Conservation (phyloP, 2,888 invertebrate species). For the Melangyna quadrimaculata region DNA sequence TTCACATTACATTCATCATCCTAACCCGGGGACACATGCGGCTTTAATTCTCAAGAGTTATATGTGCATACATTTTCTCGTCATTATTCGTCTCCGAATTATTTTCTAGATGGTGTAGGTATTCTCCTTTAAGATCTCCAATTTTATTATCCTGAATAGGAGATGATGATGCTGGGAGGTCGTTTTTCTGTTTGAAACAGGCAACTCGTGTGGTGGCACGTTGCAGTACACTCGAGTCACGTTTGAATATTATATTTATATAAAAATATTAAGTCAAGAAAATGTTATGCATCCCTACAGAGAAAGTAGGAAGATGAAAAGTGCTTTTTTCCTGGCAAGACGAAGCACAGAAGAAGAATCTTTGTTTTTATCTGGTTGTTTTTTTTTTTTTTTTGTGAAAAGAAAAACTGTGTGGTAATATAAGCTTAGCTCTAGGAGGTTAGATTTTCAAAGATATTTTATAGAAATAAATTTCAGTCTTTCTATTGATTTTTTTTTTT, state of each 20-base stretch:
- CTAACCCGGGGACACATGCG: conserved; percentile 3
- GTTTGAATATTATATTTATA: conserved; percentile 51
- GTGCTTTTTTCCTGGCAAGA: not conserved
- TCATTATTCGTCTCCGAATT: conserved; percentile 5
- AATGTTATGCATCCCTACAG: conserved; percentile 34
- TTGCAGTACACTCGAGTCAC: conserved; percentile 60
- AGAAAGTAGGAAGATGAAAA: conserved; percentile 17
- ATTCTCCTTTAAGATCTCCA: conserved; percentile 26
- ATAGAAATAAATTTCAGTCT: conserved; percentile 1
- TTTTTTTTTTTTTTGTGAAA: not conserved
- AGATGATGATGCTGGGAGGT: not conserved
- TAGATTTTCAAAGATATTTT: not conserved
- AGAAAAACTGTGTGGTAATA: conserved; percentile 8
- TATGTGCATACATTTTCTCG: conserved; percentile 37
- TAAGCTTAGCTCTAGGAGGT: conserved; percentile 7
- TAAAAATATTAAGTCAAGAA: conserved; percentile 23
- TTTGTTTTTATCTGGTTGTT: not conserved
- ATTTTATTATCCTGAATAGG: conserved; percentile 40
- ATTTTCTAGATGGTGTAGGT: not conserved
- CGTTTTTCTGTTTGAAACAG: not conserved
- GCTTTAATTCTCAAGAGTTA: conserved; percentile 51
- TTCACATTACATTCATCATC: conserved; percentile 11
- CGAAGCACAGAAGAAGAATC: not conserved
- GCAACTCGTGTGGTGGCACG: conserved; percentile 39
- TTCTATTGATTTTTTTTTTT: not conserved